Conservation (phyloP, 2,113 vertebrate species). For the Ptilorrhoa leucosticta region DNA sequence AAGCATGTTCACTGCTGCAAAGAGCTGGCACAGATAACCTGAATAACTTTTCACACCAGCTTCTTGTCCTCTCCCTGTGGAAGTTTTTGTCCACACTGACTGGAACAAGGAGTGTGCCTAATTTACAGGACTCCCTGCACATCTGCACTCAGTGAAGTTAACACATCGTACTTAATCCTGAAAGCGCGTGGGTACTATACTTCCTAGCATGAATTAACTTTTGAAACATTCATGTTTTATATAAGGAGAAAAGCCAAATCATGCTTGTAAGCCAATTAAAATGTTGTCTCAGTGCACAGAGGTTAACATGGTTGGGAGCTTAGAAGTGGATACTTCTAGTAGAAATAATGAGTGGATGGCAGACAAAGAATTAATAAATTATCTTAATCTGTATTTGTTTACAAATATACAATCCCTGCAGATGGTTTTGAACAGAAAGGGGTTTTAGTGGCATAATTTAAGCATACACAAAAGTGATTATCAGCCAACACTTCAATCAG, state of each 20-base stretch:
- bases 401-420: conserved; percentile 38
- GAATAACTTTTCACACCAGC: neutral
- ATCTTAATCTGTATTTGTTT: conserved; percentile 58
- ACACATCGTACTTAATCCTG: neutral
- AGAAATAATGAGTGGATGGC: conserved; percentile 47
- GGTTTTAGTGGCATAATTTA: conserved; percentile 31
- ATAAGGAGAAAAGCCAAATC: neutral
- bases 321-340: conserved; percentile 16
- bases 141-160: neutral
- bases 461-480: conserved; percentile 32
- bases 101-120: neutral
- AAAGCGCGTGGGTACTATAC: neutral
- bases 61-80: neutral
- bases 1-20: neutral
- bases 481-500: conserved; percentile 7
- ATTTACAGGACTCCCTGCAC: conserved; percentile 1
- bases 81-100: neutral
- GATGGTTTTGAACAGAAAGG: conserved; percentile 43
- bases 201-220: conserved; percentile 25
- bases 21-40: neutral
- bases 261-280: conserved; percentile 56
- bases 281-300: conserved; percentile 19
- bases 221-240: neutral
- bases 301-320: conserved; percentile 36
- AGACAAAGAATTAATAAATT: conserved; percentile 56